Conservation (phyloP, 2,888 invertebrate species). For the Trisateles emortualis region DNA sequence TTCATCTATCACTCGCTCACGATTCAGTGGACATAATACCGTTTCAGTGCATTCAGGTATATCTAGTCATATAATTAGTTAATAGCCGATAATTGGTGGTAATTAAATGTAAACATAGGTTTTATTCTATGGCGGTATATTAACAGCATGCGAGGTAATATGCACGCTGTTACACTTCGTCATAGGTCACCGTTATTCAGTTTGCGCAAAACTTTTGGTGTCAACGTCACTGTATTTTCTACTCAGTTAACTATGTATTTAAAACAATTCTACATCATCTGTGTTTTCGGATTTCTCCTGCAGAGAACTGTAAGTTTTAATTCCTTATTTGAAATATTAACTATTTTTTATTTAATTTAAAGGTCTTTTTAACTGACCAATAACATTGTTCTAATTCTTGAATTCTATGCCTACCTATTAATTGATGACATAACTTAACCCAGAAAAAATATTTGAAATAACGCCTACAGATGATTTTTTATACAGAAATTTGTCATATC, state of each 20-base stretch:
- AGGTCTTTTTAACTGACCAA: too few species aligned
- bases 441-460: too few species aligned
- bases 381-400: too few species aligned
- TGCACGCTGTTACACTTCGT: slow-evolving; percentile 6
- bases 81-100: neutral
- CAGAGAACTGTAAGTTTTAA: slow-evolving; percentile 29
- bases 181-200: slow-evolving; percentile 21
- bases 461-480: too few species aligned
- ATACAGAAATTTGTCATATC: too few species aligned
- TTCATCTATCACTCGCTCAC: too few species aligned
- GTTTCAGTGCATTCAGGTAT: too few species aligned
- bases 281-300: slow-evolving; percentile 10
- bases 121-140: neutral
- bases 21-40: too few species aligned
- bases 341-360: neutral
- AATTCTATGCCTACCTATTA: too few species aligned
- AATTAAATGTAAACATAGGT: neutral
- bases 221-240: slow-evolving; percentile 19
- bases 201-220: slow-evolving; percentile 19
- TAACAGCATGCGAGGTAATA: slow-evolving; percentile 4
- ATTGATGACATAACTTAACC: too few species aligned
- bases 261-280: slow-evolving; percentile 18
- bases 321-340: neutral
- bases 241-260: slow-evolving; percentile 27
- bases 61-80: too few species aligned